Percentiles rank a stretch among this genome's conserved stretches.
Evolutionary conservation across 1,140 invertebrate species (phyloP).

Genomic region (Caenorhabditis inopinata): DNA sequence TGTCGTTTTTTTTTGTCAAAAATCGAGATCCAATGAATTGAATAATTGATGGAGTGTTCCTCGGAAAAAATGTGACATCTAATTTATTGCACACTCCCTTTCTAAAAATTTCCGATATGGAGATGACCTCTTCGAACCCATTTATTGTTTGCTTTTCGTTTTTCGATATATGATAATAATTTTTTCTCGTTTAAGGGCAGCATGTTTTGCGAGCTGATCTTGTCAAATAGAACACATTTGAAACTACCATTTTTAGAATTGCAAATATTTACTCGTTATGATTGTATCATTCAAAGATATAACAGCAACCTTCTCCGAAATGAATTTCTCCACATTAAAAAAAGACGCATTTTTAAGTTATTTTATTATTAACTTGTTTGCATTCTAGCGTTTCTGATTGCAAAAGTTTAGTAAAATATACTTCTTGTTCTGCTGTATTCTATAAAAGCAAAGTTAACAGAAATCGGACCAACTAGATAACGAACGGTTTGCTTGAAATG

Average conservation of each 20-base stretch:
- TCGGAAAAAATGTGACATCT: background rate
- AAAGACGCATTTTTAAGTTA: too few relatives aligned
- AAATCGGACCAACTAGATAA: slow-evolving; percentile 13
- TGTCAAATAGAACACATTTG: background rate
- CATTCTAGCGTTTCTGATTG: too few relatives aligned
- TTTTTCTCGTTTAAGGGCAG: background rate
- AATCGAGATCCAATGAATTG: background rate
- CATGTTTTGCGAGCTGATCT: background rate
- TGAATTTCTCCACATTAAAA: background rate
- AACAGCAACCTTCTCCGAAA: background rate
- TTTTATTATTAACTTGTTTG: too few relatives aligned
- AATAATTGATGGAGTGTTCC: background rate
- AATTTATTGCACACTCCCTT: background rate
- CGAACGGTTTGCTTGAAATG: background rate
- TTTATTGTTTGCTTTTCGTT: background rate
- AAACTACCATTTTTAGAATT: background rate
- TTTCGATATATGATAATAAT: slow-evolving; percentile 3
- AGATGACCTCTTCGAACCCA: slow-evolving; percentile 8
- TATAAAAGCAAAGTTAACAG: background rate
- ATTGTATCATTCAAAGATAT: slow-evolving; percentile 2
- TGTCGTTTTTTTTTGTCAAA: background rate
- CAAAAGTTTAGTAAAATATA: too few relatives aligned
- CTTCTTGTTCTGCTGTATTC: background rate
- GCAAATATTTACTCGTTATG: slow-evolving; percentile 15
- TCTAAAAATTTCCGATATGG: background rate